Evolutionary conservation across 2,888 invertebrate genomes (phyloP), one percentile per base, ranked within the genome.

Genomic region (Ryuthela nishihirai): DNA sequence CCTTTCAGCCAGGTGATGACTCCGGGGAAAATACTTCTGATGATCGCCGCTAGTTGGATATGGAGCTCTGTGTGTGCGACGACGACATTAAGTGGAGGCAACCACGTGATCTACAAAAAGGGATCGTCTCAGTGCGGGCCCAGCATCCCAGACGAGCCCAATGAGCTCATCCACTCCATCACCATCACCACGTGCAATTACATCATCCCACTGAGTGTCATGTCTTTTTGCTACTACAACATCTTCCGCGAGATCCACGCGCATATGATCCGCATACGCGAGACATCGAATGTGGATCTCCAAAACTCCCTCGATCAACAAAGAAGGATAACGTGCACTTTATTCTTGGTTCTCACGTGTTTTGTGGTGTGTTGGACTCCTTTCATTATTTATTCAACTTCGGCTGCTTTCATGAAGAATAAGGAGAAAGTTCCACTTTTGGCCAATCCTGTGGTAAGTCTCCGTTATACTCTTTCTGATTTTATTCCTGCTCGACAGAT

Each of bases 41-140:
- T 75, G 72, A 73, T 76, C 39, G 68, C 65, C 0, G 68, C 69
- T 1, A 72, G 73, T 1, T 76, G 76, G 76, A 34, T 70, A 0
- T 76, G 75, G 75, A 71, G 73, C 3, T 64, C 66, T 1, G 41
- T 72, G 9, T 71, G 71, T 48, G 73, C 72, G 17, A 68, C 72
- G 20, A 65, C 72, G 15, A 72, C 74, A 1, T 67, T 73, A 17
- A 67, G 70, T 7, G 72, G 73, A 1, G 68, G 75, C 54, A 74
- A 68, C 24, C 53, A 65, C n/a, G 70, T 72, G 4, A 66, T 50
- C 3, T 69, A 67, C 58, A 69, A 69, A 47, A 35, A 18, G 6
- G 69, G 69, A 29, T 72, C 75, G 3, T 71, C 74, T 38, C 76
- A 76, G 65, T 76, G 76, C 61, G 76, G 75, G 0, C 75, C 75